Base-by-base conservation (phyloP, 2,797 vertebrate species). In the Catharus ustulatus region DNA sequence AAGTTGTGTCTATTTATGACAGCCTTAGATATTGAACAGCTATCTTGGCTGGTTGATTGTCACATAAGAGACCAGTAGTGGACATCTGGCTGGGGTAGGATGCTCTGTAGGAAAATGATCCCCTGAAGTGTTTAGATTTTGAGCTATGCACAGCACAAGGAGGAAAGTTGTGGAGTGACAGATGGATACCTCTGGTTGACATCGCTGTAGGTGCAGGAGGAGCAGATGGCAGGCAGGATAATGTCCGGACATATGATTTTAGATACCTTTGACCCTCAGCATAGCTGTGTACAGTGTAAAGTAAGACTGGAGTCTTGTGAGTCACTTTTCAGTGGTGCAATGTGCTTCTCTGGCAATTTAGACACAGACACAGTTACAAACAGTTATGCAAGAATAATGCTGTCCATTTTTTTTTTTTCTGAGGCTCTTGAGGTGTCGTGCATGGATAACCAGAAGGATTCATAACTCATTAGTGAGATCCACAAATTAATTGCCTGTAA, bases 1-100 rank as follows among this genome's bases (percentile, higher is more conserved):
- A 55, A 9, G 21, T 86, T 81, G 78, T 92, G 4, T 61, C 42
- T 63, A 0, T 68, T 87, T 93, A 19, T 2, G 1, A 23, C 52
- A 52, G 19, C 11, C 17, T 36, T 82, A 54, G 36, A 11, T 40
- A 43, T 27, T 30, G 42, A 68, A 38, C 30, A 89, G 59, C 15
- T 49, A 1, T 52, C 32, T 52, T 24, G 59, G 8, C 14, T 79
- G 38, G 7, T 32, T 87, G 52, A 7, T 32, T 61, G 17, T 32
- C 43, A 26, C 0, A 0, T 85, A 48, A 67, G 51, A 52, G 43
- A 32, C 51, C 38, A 36, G 0, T 2, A 69, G 71, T 2, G 5
- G 74, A 51, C 40, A 59, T 58, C 17, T 85, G 68, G 14, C 49
- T 1, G 1, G 13, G 18, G 6, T 15, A 23, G 55, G 64, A 74